phyloP scores from a whole-genome alignment of 2,113 vertebrate genomes.

The Nesoenas mayeri region DNA sequence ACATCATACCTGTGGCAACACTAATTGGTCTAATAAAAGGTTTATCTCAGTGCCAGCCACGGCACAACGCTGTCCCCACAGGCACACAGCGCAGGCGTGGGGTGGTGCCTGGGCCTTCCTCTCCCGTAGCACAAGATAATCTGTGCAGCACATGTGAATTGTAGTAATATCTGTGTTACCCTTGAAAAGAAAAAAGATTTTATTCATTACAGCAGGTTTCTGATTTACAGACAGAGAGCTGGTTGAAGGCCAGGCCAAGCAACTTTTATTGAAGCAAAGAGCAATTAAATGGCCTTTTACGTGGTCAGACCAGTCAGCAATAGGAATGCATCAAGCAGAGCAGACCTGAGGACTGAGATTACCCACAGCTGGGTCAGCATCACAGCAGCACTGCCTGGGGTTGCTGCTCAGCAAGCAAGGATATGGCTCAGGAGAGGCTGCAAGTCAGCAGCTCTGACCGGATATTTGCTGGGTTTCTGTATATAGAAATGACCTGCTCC shows the following conservation, averaged over 20 bases:
- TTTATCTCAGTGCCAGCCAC: neutral
- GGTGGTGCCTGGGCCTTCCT: neutral
- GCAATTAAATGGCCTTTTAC: neutral
- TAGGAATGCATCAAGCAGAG: neutral
- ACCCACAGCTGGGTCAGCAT: neutral
- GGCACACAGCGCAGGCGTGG: fast-evolving
- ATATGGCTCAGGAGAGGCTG: neutral
- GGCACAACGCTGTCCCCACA: fast-evolving
- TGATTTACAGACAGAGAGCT: neutral
- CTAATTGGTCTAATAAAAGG: neutral
- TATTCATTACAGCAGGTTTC: neutral
- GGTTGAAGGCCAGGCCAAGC: neutral
- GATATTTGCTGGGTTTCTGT: neutral
- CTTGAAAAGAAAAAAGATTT: neutral
- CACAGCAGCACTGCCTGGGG: fast-evolving
- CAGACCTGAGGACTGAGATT: neutral
- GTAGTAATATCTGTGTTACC: neutral
- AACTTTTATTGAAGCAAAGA: neutral
- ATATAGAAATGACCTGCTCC: neutral
- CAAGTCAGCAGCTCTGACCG: neutral
- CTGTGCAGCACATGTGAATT: neutral
- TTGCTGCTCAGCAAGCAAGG: neutral
- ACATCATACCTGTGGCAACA: neutral
- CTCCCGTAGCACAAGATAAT: neutral
- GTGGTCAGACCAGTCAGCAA: fast-evolving